A percentile compares a stretch with the other conserved stretches of the same genome.
These are phyloP conservation scores for Spinibarbus caldwelli DNA, from an alignment of 2,797 vertebrate species.

Conservation along the genomic window DNA sequence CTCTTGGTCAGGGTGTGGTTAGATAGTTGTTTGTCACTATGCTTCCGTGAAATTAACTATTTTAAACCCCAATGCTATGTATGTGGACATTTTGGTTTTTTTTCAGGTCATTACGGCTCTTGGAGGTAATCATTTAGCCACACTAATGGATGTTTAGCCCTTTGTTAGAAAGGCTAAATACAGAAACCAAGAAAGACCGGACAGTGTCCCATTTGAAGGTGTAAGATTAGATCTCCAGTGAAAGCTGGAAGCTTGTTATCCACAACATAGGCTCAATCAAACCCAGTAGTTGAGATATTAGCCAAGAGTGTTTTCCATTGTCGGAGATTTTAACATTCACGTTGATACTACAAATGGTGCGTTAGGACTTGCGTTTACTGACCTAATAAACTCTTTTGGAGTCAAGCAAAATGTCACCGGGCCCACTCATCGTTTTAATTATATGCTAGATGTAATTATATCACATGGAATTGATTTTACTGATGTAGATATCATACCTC, in stretches of 20 bases:
- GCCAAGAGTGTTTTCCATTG: not conserved
- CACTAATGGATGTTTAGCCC: not conserved
- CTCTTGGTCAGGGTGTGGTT: constrained; percentile 29
- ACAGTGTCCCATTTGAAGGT: not conserved
- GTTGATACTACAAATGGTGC: no score
- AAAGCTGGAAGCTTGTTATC: not conserved
- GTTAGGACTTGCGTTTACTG: no score
- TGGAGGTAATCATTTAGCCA: not conserved
- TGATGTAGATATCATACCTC: no score
- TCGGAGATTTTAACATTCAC: no score
- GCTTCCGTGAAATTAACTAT: constrained; percentile 11
- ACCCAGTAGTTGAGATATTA: not conserved
- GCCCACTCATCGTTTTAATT: no score
- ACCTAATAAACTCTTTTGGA: no score
- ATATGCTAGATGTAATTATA: no score
- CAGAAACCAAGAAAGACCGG: not conserved
- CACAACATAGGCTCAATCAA: not conserved
- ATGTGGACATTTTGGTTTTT: not conserved
- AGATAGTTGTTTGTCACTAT: not conserved
- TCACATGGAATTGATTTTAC: no score
- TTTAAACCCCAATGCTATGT: constrained; percentile 14
- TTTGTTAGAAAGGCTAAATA: not conserved
- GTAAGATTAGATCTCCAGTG: not conserved
- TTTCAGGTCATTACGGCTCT: not conserved
- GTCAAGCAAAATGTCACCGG: no score